Evolutionary conservation across 2,888 invertebrate genomes (phyloP), one percentile per base, ranked within the genome.

Genomic region (Zaprionus bogoriensis): DNA sequence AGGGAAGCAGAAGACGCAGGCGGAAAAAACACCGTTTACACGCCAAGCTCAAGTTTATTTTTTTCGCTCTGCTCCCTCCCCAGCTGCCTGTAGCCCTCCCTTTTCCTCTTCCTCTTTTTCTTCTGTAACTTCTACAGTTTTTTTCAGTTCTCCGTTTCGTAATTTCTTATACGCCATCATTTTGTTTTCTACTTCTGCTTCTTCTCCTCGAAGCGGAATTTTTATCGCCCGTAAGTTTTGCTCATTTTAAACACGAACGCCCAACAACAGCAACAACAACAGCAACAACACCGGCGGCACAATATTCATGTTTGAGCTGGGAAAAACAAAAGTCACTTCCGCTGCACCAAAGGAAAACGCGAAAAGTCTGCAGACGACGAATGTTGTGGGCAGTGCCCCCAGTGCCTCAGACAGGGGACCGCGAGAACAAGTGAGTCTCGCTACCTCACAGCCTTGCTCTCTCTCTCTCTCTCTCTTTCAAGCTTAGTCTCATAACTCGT

Each of bases 311-410:
- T 74, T 74, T 73, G 59, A 20, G 41, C 22, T 22, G 41, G 14
- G 88, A 88, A 87, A 89, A 88, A 79, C 77, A 78, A 88, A 73
- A 88, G 87, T 88, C 88, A 89, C 89, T 89, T 89, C 89, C 89
- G 89, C 74, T 73, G 71, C 63, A 67, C 68, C 66, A 75, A 78
- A 75, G 79, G 70, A 79, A 82, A 80, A 77, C 77, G 80, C 82
- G 79, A 79, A 82, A 82, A 79, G 82, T 80, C 79, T 79, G 73
- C 77, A 72, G 60, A 74, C 65, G 41, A 41, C 55, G 58, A 54
- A 19, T 36, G 41, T 64, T 42, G 65, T 55, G 59, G 68, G 48
- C 60, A 57, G 63, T 48, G 52, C 17, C 45, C 54, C 51, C 41
- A n/a, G n/a, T n/a, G n/a, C n/a, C 23, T 53, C n/a, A n/a, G 6